Conservation (phyloP, 2,888 invertebrate species). For the Luperina testacea region DNA sequence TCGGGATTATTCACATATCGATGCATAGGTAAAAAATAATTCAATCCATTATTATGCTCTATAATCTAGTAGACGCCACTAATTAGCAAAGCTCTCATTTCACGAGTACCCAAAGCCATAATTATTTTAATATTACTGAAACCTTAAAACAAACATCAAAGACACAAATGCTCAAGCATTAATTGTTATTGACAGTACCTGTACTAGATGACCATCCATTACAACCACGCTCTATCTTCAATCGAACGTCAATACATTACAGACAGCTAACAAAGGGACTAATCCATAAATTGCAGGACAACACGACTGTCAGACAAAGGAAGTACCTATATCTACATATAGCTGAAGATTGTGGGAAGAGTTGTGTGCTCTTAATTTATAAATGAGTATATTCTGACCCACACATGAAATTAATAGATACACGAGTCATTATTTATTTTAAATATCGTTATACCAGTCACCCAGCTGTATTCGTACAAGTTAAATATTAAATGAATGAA, state of each 20-base stretch:
- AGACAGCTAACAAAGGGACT: slow-evolving; percentile 75
- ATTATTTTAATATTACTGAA: neutral
- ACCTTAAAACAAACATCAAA: slow-evolving; percentile 15
- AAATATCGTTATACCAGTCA: too few relatives aligned
- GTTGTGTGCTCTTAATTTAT: slow-evolving; percentile 40
- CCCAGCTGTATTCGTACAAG: neutral
- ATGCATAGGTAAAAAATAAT: neutral
- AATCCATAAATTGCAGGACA: slow-evolving; percentile 81
- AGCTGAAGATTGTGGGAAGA: slow-evolving; percentile 57
- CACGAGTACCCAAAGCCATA: neutral
- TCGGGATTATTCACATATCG: neutral
- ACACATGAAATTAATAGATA: neutral
- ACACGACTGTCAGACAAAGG: slow-evolving; percentile 75
- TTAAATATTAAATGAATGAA: neutral
- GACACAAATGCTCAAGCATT: slow-evolving; percentile 46
- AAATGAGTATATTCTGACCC: neutral
- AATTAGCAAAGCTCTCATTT: neutral
- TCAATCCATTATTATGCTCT: too few relatives aligned
- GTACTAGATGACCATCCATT: slow-evolving; percentile 71
- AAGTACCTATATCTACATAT: slow-evolving; percentile 65
- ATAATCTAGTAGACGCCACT: neutral
- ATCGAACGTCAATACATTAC: slow-evolving; percentile 79
- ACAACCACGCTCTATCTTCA: slow-evolving; percentile 73
- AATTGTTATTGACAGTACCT: slow-evolving; percentile 60
- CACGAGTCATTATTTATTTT: neutral